phyloP scores from a whole-genome alignment of 1,140 invertebrate species.

The Dinoponera quadriceps region DNA sequence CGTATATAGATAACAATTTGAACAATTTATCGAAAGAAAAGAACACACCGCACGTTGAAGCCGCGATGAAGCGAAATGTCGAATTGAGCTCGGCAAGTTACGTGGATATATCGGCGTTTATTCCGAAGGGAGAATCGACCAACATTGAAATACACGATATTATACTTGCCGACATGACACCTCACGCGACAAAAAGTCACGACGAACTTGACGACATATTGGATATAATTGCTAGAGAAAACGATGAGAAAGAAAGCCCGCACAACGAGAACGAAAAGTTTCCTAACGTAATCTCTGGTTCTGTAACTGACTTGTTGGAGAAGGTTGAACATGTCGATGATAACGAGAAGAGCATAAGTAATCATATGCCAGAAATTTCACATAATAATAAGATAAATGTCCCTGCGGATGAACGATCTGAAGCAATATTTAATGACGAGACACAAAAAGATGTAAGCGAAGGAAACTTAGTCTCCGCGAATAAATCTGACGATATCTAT shows the following conservation, averaged over 20 bases:
- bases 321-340: slow-evolving; percentile 60
- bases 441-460: not conserved
- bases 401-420: slow-evolving; percentile 3
- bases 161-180: slow-evolving; percentile 55
- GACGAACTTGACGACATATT: slow-evolving; percentile 77
- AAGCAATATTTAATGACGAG: slow-evolving; percentile 23
- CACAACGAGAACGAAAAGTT: slow-evolving; percentile 47
- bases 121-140: slow-evolving; percentile 77
- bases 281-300: slow-evolving; percentile 56
- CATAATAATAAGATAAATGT: slow-evolving; percentile 27
- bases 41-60: slow-evolving; percentile 16
- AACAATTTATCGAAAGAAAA: slow-evolving; percentile 11
- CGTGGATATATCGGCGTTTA: slow-evolving; percentile 70
- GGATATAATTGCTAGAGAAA: slow-evolving; percentile 75
- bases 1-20: not conserved
- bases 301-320: slow-evolving; percentile 61
- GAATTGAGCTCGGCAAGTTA: slow-evolving; percentile 56
- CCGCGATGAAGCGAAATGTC: slow-evolving; percentile 12
- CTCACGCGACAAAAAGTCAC: slow-evolving; percentile 37
- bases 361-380: slow-evolving; percentile 23
- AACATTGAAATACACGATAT: slow-evolving; percentile 66
- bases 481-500: not conserved
- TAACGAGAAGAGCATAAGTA: slow-evolving; percentile 1
- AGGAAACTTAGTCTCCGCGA: not conserved
- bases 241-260: slow-evolving; percentile 36